Conservation (phyloP, 2,888 invertebrate genomes). For the Sipha maydis region DNA sequence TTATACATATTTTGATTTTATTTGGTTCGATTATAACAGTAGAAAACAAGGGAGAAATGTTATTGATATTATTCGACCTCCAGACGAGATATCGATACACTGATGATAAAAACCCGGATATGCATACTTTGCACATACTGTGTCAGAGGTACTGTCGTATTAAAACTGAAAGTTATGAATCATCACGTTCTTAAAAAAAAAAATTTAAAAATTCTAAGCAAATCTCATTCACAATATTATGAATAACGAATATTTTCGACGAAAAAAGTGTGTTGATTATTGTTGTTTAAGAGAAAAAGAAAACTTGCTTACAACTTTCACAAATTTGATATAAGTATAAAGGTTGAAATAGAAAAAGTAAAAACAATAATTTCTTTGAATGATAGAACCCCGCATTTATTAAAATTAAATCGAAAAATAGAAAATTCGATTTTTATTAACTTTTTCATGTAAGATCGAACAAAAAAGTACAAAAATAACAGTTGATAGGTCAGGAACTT, state of each 20-base stretch:
- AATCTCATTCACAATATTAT: constrained; percentile 18
- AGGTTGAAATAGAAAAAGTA: background rate
- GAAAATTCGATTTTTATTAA: too few relatives aligned
- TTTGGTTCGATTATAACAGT: background rate
- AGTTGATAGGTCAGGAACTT: too few relatives aligned
- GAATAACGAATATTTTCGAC: background rate
- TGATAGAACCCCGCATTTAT: background rate
- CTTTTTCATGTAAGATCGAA: too few relatives aligned
- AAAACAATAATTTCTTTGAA: background rate
- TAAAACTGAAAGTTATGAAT: constrained; percentile 42
- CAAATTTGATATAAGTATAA: background rate
- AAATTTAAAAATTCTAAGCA: background rate
- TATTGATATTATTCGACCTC: background rate
- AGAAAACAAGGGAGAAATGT: background rate
- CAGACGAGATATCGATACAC: background rate
- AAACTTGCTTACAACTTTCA: background rate
- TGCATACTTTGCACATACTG: constrained; percentile 5
- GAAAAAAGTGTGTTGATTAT: background rate
- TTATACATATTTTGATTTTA: too few relatives aligned
- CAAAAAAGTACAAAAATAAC: too few relatives aligned
- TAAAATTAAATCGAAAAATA: background rate
- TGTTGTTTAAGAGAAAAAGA: background rate
- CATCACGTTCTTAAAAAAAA: constrained; percentile 32
- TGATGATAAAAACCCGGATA: constrained; percentile 29
- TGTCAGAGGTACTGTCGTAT: constrained; percentile 12